A percentile compares a stretch with the other conserved stretches of the same genome.
phyloP scores from a whole-genome alignment of 2,113 vertebrate species.

The Sorex fumeus region DNA sequence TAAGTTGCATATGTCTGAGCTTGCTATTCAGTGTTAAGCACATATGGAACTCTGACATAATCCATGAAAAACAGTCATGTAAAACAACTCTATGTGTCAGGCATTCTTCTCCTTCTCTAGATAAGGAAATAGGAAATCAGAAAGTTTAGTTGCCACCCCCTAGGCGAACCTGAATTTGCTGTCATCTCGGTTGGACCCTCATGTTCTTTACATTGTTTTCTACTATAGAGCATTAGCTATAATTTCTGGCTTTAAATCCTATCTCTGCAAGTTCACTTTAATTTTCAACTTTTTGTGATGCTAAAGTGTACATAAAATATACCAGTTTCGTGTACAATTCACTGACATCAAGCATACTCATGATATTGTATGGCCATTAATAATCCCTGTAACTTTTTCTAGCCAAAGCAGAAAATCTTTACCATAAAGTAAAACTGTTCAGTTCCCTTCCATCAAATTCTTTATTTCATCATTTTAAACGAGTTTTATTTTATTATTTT shows the following conservation, averaged over 20 bases:
- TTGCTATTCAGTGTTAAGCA: not conserved
- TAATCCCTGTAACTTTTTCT: not conserved
- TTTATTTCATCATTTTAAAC: no score
- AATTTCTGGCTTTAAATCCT: constrained; percentile 22
- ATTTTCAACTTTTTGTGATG: not conserved
- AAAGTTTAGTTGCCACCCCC: not conserved
- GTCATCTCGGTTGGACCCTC: not conserved
- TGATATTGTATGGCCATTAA: not conserved
- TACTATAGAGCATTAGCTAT: not conserved
- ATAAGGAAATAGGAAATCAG: not conserved
- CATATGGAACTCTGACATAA: not conserved
- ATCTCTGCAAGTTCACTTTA: not conserved
- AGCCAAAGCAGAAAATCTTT: not conserved
- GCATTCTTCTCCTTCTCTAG: not conserved
- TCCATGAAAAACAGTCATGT: no score
- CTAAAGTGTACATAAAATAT: not conserved
- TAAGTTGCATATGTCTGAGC: not conserved
- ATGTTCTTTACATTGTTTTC: not conserved
- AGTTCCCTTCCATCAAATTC: no score
- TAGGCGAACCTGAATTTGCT: not conserved
- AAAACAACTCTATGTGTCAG: no score
- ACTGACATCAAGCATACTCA: not conserved
- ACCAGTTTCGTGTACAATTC: not conserved
- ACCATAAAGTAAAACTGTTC: not conserved
- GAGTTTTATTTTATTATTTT: no score